Evolutionary conservation across 1,140 invertebrate genomes (phyloP).

Genomic region (Orchesella cincta): DNA sequence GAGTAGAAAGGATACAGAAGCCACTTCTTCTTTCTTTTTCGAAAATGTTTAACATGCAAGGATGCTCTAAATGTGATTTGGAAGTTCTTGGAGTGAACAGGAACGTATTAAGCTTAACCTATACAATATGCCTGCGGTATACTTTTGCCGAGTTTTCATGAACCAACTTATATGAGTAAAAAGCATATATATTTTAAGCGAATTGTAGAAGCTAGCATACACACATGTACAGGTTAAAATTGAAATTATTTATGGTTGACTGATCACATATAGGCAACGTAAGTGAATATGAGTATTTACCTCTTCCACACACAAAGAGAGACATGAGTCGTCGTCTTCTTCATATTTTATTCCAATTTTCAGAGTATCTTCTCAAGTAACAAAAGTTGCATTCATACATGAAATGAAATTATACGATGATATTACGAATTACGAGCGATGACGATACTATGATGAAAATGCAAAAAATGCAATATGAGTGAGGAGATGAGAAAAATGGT

Average conservation of each 20-base stretch:
- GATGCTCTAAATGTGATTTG: background rate
- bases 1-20: no score
- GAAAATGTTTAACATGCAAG: background rate
- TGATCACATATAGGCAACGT: background rate
- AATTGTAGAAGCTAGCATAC: no score
- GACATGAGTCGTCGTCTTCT: background rate
- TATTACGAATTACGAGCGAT: background rate
- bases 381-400: slow-evolving; percentile 9
- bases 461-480: background rate
- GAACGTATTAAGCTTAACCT: no score
- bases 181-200: background rate
- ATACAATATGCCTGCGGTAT: no score
- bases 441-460: background rate
- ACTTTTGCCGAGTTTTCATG: no score
- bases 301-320: background rate
- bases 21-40: no score
- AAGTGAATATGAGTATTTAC: background rate
- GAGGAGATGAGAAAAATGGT: background rate
- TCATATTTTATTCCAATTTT: background rate
- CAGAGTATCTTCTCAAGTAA: background rate
- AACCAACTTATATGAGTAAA: no score
- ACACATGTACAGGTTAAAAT: slow-evolving; percentile 14
- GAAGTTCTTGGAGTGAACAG: background rate
- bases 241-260: background rate
- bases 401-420: slow-evolving; percentile 14